Evolutionary conservation across 1,140 invertebrate species (phyloP), one percentile per base, ranked within the genome.

Genomic region (Bombus huntii): DNA sequence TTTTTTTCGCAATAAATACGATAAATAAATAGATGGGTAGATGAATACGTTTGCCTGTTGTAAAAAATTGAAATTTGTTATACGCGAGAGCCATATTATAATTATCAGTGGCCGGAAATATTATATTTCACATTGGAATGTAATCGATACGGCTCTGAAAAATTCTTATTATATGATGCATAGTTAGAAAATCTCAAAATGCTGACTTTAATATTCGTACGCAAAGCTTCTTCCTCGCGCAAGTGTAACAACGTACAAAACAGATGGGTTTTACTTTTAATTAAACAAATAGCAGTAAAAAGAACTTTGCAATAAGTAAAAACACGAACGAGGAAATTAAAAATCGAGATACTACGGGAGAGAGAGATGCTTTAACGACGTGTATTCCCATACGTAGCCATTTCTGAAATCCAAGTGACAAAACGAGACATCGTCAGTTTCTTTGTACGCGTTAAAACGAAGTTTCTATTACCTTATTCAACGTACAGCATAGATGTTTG

Each of bases 401-500:
- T 66, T 68, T 9, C 15, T 18, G 18, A 68, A 9, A 68, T 68
- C 1, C 34, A 4, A 25, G 3, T 68, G 34, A 37, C 25, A 39
- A 39, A 70, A 70, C 34, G 22, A 31, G 53, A 62, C 13, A 25
- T 6, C 22, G 66, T 68, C 31, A 6, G 3, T 62, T 31, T n/a
- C 31, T 31, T 3, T 8, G 18, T 13, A 12, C 39, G 8, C 5
- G 8, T 39, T 73, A n/a, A 62, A 81, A 59, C 53, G 6, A 79
- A 80, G 34, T 80, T 80, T 70, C 28, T 31, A n/a, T 28, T 71
- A 39, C 34, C 31, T 42, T 73, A 42, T 62, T 34, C 28, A 62
- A 44, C 39, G 42, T 31, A 28, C 47, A 22, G 25, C 62, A 44
- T 73, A n/a, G n/a, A 42, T 74, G 37, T 81, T 73, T 31, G 47